Conservation (phyloP, 2,888 invertebrate species). For the Sussaba pulchella region DNA sequence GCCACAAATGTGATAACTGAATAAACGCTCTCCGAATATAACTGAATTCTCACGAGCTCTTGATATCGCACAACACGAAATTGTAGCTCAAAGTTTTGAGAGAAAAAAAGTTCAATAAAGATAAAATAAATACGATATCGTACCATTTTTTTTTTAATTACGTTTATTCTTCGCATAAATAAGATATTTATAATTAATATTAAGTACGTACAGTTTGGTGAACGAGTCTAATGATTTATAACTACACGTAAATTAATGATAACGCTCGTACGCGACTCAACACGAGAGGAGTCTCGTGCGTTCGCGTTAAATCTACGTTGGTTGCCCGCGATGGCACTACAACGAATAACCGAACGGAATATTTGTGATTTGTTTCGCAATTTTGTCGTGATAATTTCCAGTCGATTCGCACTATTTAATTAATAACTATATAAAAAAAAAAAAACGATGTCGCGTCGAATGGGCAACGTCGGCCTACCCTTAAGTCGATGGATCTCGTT, state of each 20-base stretch:
- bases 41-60: constrained; percentile 34
- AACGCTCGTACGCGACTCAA: constrained; percentile 15
- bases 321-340: constrained; percentile 60
- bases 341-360: constrained; percentile 35
- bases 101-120: background rate
- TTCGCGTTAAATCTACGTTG: constrained; percentile 21
- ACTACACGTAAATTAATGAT: constrained; percentile 15
- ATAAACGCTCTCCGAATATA: constrained; percentile 40
- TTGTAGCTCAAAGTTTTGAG: background rate
- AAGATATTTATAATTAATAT: constrained; percentile 14
- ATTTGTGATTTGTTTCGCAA: too few species aligned
- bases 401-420: constrained; percentile 39
- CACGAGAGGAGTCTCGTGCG: background rate
- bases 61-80: constrained; percentile 19
- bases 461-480: constrained; percentile 84
- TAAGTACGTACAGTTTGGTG: constrained; percentile 38
- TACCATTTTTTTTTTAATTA: too few species aligned
- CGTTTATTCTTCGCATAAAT: constrained; percentile 26
- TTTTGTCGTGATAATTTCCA: too few species aligned
- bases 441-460: constrained; percentile 66
- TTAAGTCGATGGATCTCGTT: constrained; percentile 72
- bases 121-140: background rate
- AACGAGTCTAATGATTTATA: constrained; percentile 17
- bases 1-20: constrained; percentile 51
- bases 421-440: too few species aligned